Base-by-base conservation (phyloP, 2,888 invertebrate species). In the Plebejus melissa region DNA sequence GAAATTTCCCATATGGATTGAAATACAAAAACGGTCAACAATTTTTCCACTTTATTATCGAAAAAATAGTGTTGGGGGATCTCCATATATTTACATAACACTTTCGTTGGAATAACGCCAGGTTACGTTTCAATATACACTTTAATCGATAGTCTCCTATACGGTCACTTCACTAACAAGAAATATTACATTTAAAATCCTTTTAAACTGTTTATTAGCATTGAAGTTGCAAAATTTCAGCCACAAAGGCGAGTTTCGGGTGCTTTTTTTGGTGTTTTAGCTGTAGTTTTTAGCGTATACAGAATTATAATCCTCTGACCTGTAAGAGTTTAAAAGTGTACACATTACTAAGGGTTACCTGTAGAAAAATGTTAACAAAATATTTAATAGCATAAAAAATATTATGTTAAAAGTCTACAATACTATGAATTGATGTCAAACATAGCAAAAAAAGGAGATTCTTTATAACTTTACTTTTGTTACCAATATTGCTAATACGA, bases 101-200 rank as follows among this genome's bases (percentile, higher is more conserved):
- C 77, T 78, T 76, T 79, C 77, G 78, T 79, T 80, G 80, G 80
- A 80, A 77, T 76, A 72, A 74, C 76, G 79, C 80, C 80, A 81
- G 79, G 76, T 81, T 80, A 79, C 79, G 78, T 77, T 77, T 77
- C 78, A 77, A 80, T 78, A 77, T 77, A 78, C 78, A 79, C 77
- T 80, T 79, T 78, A 77, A 76, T 77, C 76, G 79, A 79, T 79
- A 79, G 78, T 81, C 80, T 74, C 80, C 78, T 78, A 77, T 76
- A 77, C 74, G 74, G 76, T 77, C 75, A 76, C 71, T 78, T 78
- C 70, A 76, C 69, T 77, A 77, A 41, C 75, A 28, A 57, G 72
- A 50, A 72, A 50, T 72, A 72, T 72, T 50, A 72, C 54, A 72
- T 72, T 72, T 50, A 54, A 72, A 7, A 54, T 65, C 41, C 60